Conservation (phyloP, 1,140 invertebrate species). For the Diorhabda elongata region DNA sequence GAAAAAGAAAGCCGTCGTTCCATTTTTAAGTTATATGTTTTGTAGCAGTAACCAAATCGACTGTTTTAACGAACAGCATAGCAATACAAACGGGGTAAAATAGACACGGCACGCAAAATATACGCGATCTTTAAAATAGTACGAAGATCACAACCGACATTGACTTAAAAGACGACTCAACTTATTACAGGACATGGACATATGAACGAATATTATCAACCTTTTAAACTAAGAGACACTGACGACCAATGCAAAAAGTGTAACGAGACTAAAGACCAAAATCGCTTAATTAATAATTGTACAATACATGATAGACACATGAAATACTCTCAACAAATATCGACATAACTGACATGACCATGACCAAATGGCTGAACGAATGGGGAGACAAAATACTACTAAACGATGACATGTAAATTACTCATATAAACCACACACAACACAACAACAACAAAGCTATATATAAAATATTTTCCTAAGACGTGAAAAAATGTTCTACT, state of each 20-base stretch:
- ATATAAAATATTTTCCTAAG: background rate
- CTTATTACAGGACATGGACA: background rate
- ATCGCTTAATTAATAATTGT: background rate
- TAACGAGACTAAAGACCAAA: background rate
- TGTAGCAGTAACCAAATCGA: no score
- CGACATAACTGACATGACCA: background rate
- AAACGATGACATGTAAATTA: background rate
- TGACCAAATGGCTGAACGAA: background rate
- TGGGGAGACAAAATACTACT: background rate
- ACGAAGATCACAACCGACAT: background rate
- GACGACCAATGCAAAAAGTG: background rate
- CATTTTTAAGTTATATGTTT: no score
- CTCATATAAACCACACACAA: background rate
- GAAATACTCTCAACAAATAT: background rate
- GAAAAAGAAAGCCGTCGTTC: no score
- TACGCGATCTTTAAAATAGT: background rate
- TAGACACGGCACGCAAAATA: no score
- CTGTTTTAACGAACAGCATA: no score
- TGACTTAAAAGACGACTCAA: background rate
- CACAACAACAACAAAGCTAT: background rate
- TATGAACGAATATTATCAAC: background rate
- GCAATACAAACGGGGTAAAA: no score
- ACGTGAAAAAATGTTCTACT: background rate
- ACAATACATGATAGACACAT: background rate
- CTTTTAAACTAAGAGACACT: background rate